Percentiles rank a stretch among this genome's conserved stretches.
Conservation (phyloP, 2,113 vertebrate species). For the Astur gentilis region DNA sequence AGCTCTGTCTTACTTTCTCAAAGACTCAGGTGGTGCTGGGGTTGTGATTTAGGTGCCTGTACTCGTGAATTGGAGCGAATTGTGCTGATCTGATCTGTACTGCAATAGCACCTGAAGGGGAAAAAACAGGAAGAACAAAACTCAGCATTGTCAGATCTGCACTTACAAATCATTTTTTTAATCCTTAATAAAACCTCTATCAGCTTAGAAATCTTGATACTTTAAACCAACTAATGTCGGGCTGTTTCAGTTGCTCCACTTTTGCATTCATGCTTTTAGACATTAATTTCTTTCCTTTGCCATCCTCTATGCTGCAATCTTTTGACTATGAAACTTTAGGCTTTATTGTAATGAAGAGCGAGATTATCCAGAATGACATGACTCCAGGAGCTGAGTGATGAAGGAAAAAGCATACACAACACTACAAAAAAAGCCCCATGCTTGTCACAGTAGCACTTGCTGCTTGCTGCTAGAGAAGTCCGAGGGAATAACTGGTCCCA, state of each 20-base stretch:
- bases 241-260: not conserved
- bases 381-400: not conserved
- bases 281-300: not conserved
- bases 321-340: not conserved
- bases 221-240: not conserved
- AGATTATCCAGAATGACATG: not conserved
- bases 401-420: not conserved
- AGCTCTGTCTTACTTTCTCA: not conserved
- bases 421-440: not conserved
- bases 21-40: not conserved
- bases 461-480: not conserved
- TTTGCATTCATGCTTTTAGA: not conserved
- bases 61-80: not conserved
- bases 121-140: not conserved
- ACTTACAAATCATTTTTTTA: not conserved
- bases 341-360: not conserved
- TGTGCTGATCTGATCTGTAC: constrained; percentile 33
- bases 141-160: not conserved
- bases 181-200: not conserved
- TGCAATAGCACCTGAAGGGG: not conserved
- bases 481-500: not conserved
- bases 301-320: not conserved
- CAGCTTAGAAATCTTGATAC: not conserved
- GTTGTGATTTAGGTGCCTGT: not conserved
- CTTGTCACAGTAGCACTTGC: not conserved